These are phyloP conservation scores for Stegastes partitus DNA, from an alignment of 2,113 vertebrate species.

Conservation along the genomic window DNA sequence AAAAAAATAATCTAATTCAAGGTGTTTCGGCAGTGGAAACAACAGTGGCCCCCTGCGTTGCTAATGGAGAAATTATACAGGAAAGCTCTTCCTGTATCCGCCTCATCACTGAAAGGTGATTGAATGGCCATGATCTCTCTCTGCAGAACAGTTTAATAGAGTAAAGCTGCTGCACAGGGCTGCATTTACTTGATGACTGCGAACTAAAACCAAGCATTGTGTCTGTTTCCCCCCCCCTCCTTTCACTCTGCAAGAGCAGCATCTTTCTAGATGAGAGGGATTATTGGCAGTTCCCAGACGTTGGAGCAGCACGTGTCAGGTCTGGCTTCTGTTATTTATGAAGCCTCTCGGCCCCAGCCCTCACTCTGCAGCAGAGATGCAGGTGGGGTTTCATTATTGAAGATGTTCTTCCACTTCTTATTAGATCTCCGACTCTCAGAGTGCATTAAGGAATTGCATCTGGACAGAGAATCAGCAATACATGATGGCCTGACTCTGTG, in stretches of 20 bases:
- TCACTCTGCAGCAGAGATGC: conserved; percentile 73
- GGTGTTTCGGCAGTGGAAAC: conserved; percentile 6
- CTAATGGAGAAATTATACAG: conserved; percentile 20
- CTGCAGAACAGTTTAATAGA: conserved; percentile 51
- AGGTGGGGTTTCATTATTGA: conserved; percentile 82
- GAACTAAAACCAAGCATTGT: conserved; percentile 52
- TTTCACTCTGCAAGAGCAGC: conserved; percentile 58
- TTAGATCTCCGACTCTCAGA: conserved; percentile 81
- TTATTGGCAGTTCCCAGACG: conserved; percentile 78
- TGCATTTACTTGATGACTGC: conserved; percentile 63
- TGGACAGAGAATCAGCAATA: conserved; percentile 67
- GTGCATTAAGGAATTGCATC: conserved; percentile 85
- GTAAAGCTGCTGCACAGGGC: conserved; percentile 40
- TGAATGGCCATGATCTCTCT: conserved; percentile 36
- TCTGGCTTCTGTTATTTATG: conserved; percentile 81
- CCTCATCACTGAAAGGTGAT: conserved; percentile 32
- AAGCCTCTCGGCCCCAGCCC: conserved; percentile 67
- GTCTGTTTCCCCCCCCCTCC: conserved; percentile 12
- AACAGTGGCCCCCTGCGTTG: not conserved
- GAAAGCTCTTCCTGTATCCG: not conserved
- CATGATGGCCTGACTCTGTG: conserved; percentile 47
- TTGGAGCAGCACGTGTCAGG: conserved; percentile 73
- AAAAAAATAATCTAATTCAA: not conserved
- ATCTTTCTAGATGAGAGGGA: conserved; percentile 71
- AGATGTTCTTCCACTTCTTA: conserved; percentile 80